Evolutionary conservation across 2,113 vertebrate species (phyloP), one percentile per base, ranked within the genome.

Genomic region (Sclerurus mexicanus): DNA sequence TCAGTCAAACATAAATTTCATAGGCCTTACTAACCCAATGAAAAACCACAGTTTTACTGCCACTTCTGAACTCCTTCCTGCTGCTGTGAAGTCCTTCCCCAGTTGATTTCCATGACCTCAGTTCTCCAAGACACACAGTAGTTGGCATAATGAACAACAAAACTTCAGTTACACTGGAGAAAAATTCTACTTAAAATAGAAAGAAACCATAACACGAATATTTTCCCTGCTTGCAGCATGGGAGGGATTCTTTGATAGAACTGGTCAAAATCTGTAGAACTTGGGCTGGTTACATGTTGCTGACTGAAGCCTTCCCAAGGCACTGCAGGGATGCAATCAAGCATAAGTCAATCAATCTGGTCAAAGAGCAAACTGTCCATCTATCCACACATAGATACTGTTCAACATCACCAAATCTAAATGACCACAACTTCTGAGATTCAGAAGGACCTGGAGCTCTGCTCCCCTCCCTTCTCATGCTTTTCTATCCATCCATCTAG

Each of bases 111-210:
- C 95, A 96, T 88, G 85, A 97, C 82, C 82, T 96, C 87, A 95
- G 87, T 74, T 94, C 93, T 95, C 94, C 72, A 89, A 86, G 93
- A 95, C 87, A 88, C 95, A 96, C 25, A 44, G 55, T 63, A 91
- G 85, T 31, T 93, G 85, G 95, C 91, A 96, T 84, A 86, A 95
- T 64, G 95, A 96, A 95, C 93, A 96, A 94, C 78, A 89, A 87
- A 85, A 87, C 71, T 93, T 94, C 85, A 93, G 87, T 93, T 80
- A 63, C 19, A 35, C 59, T 4, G 14, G 37, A 89, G 81, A 50
- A 73, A 90, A 85, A 88, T 44, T 21, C 58, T 85, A 59, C 91
- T 91, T 87, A 83, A 96, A 95, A 91, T 85, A 96, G 91, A 95
- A 93, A 73, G 66, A 76, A 92, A 85, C 37, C 27, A 92, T 92